phyloP scores from a whole-genome alignment of 1,140 invertebrate genomes.

The Magallana ariakensis region DNA sequence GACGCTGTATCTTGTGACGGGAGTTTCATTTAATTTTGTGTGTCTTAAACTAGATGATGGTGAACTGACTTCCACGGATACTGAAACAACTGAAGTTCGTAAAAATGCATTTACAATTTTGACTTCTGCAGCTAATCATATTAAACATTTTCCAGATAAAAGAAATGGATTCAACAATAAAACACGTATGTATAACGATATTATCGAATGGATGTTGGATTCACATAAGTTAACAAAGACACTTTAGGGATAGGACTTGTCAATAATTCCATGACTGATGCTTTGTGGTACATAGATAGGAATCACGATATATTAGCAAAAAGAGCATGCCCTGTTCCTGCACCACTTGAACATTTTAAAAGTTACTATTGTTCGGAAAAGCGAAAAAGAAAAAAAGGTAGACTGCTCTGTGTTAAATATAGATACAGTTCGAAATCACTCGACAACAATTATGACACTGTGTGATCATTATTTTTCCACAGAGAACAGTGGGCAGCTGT shows the following conservation, averaged over 20 bases:
- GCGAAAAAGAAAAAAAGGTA: background rate
- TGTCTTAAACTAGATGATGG: background rate
- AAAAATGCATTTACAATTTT: conserved; percentile 37
- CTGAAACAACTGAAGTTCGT: background rate
- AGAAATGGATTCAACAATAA: conserved; percentile 16
- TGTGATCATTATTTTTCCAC: background rate
- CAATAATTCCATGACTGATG: background rate
- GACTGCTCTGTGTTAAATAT: background rate
- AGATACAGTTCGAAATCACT: background rate
- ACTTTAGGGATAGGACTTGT: conserved; percentile 1
- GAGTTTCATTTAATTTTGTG: background rate
- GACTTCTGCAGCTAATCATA: background rate
- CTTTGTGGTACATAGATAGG: conserved; percentile 1
- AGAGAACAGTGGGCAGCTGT: background rate
- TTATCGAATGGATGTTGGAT: conserved; percentile 31
- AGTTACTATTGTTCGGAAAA: too few relatives aligned
- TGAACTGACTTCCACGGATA: background rate
- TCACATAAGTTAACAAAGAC: background rate
- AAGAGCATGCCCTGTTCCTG: background rate
- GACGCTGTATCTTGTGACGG: background rate
- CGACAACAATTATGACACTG: background rate
- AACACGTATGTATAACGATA: conserved; percentile 28
- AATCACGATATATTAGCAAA: conserved; percentile 11
- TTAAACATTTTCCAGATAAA: background rate
- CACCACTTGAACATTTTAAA: background rate